These are phyloP conservation scores for Panagrolaimus sp. DNA, from an alignment of 1,140 invertebrate species.

Conservation along the genomic window DNA sequence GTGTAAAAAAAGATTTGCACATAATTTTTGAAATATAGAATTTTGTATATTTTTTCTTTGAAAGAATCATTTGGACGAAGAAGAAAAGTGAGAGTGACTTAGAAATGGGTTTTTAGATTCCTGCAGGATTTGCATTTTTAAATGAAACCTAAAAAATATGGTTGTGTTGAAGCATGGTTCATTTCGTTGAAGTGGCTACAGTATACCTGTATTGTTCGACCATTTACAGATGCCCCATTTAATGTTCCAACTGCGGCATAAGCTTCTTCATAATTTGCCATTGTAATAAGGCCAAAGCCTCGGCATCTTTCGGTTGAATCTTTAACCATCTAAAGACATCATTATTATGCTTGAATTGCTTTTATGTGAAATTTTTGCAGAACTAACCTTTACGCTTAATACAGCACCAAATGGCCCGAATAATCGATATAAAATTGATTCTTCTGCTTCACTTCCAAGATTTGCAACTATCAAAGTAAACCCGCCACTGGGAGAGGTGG, in stretches of 20 bases:
- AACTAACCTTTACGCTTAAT: constrained; percentile 80
- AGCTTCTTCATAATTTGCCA: constrained; percentile 98
- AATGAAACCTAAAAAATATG: background rate
- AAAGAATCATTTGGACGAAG: no score
- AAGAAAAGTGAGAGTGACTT: no score
- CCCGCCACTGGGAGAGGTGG: constrained; percentile 37
- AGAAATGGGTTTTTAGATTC: background rate
- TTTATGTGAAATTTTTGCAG: no score
- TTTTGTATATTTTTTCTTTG: no score
- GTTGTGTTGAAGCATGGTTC: background rate
- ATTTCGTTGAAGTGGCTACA: constrained; percentile 81
- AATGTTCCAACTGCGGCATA: constrained; percentile 91
- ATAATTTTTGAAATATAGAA: no score
- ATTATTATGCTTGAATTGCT: background rate
- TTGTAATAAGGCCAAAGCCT: constrained; percentile 98
- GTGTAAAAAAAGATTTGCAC: no score
- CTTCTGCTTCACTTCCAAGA: constrained; percentile 92
- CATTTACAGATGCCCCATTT: constrained; percentile 93
- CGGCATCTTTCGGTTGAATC: constrained; percentile 98
- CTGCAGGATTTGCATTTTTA: constrained; percentile 2
- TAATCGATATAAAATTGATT: constrained; percentile 94
- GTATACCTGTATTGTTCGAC: constrained; percentile 93
- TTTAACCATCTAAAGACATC: constrained; percentile 69
- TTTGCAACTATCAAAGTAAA: constrained; percentile 99
- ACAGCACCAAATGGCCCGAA: constrained; percentile 98